A percentile compares a stretch with the other conserved stretches of the same genome.
Conservation (phyloP, 1,140 invertebrate species). For the Ips typographus region DNA sequence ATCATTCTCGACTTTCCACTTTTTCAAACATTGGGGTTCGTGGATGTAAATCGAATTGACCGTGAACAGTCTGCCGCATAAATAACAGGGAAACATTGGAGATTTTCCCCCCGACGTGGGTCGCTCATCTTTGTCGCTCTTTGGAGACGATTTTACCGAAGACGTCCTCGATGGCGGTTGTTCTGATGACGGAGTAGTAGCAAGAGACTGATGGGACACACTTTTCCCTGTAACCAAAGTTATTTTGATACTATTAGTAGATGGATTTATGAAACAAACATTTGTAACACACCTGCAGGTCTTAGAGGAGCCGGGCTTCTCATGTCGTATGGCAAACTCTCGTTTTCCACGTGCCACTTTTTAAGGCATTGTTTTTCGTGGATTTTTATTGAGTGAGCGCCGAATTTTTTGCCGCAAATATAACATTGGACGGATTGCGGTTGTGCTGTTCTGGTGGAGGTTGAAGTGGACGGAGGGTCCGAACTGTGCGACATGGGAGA, state of each 20-base stretch:
- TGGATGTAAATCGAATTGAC: conserved; percentile 71
- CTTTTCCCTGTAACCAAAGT: not conserved
- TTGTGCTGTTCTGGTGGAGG: conserved; percentile 21
- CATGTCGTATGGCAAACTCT: conserved; percentile 37
- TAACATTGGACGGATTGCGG: conserved; percentile 58
- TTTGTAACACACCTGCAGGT: conserved; percentile 11
- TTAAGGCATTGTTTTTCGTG: conserved; percentile 79
- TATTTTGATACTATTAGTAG: not conserved
- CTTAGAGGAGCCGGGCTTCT: conserved; percentile 34
- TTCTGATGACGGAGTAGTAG: not conserved
- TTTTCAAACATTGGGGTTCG: conserved; percentile 75
- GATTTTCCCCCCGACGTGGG: conserved; percentile 43
- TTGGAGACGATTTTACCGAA: conserved; percentile 11
- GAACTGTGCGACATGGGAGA: conserved; percentile 26
- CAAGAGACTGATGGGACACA: not conserved
- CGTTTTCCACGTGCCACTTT: conserved; percentile 56
- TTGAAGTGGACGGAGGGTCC: conserved; percentile 19
- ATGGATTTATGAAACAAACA: not conserved
- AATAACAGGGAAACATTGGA: conserved; percentile 64
- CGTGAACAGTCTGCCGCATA: conserved; percentile 75
- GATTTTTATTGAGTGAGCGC: conserved; percentile 71
- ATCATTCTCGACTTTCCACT: conserved; percentile 70
- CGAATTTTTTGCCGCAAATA: conserved; percentile 75
- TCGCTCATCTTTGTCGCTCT: conserved; percentile 34
- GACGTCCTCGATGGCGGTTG: not conserved